Percentiles rank a stretch among this genome's conserved stretches.
Evolutionary conservation across 2,888 invertebrate genomes (phyloP).

Genomic region (Tholera decimalis): DNA sequence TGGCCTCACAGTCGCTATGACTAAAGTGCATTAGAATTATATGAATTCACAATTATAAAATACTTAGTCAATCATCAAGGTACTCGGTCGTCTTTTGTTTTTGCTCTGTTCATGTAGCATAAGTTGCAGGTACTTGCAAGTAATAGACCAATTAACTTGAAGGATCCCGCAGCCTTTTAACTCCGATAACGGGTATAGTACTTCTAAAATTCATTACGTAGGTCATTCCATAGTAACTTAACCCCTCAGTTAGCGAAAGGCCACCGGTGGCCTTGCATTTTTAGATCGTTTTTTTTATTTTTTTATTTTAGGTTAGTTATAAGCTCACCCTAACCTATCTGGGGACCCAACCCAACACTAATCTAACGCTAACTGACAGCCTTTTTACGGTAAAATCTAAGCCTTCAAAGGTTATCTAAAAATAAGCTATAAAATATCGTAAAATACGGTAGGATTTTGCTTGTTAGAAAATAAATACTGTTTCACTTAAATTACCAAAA

Average conservation of each 20-base stretch:
- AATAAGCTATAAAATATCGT: neutral
- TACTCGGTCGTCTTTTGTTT: slow-evolving; percentile 46
- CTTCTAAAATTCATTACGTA: slow-evolving; percentile 25
- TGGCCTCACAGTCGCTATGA: slow-evolving; percentile 64
- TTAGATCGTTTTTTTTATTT: too few species aligned
- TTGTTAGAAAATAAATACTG: neutral
- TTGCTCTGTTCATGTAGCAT: slow-evolving; percentile 45
- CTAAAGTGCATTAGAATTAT: slow-evolving; percentile 63
- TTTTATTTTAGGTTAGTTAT: too few species aligned
- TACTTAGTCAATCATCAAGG: slow-evolving; percentile 37
- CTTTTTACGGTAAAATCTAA: too few species aligned
- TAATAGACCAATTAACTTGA: slow-evolving; percentile 62
- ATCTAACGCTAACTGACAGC: too few species aligned
- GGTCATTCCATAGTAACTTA: slow-evolving; percentile 8
- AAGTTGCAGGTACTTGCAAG: slow-evolving; percentile 32
- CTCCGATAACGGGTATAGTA: slow-evolving; percentile 4
- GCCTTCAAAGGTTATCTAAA: neutral
- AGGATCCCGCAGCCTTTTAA: slow-evolving; percentile 50
- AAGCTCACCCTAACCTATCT: too few species aligned
- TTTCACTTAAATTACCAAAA: neutral
- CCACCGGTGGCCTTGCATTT: too few species aligned
- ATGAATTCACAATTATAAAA: slow-evolving; percentile 52
- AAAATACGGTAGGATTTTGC: neutral
- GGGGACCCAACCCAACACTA: too few species aligned
- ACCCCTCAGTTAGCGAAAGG: too few species aligned